Evolutionary conservation across 2,888 invertebrate species (phyloP), one percentile per base, ranked within the genome.

Genomic region (Rhyacophila evoluta): DNA sequence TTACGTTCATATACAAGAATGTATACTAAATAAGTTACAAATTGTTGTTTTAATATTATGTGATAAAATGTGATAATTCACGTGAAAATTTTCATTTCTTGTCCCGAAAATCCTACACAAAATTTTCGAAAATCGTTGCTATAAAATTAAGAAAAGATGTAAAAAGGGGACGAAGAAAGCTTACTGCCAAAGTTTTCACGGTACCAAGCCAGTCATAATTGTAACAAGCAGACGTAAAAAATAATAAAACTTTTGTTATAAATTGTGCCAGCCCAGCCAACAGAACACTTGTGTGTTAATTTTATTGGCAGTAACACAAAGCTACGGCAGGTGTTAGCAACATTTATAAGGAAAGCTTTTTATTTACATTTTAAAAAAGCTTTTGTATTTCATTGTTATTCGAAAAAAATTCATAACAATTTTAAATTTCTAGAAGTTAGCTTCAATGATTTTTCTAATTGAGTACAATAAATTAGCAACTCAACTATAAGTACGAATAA

Each of bases 241-340:
- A 80, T 75, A 78, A 80, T 78, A 78, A 80, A 80, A 80, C 68
- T 80, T 80, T 78, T 29, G 78, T 67, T 78, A 78, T 78, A 80
- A 80, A 80, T 80, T 80, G 36, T 41, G 39, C 71, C 71, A 39
- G 74, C 69, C 38, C 38, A 29, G 76, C 29, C 4, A 27, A 33
- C 69, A 68, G 69, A 72, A 72, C 77, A 75, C 77, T 80, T 71
- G 80, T 74, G 77, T 80, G 77, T 80, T 80, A 80, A 78, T 80
- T 80, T 80, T 78, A 74, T 77, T 36, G 77, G 73, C 75, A 33
- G 25, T 28, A 73, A 68, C 36, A 19, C 28, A 28, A 39, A 28
- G 69, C 28, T 33, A 15, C 70, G 12, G 12, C 29, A 33, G 69
- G 69, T 0, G 19, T 55, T 19, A 8, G 8, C 55, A 55, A 55